Base-by-base conservation (phyloP, 2,888 invertebrate genomes). In the Cephus runcator region DNA sequence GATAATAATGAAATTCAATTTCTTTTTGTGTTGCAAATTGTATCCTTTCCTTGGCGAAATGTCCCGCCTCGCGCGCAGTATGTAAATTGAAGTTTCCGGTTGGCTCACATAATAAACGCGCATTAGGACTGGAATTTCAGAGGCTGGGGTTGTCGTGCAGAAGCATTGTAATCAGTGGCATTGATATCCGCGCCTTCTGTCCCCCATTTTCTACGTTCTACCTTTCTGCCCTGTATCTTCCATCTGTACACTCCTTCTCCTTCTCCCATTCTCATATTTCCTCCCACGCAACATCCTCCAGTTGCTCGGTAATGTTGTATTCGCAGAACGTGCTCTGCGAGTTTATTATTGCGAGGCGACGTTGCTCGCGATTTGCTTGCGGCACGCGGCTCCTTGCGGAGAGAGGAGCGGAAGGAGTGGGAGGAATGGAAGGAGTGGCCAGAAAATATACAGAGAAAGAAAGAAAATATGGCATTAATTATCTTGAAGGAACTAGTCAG, bases 11-110 rank as follows among this genome's bases (percentile, higher is more conserved):
- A 75, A 69, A 75, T 75, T 75, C 31, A 40, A 40, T 34, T 69
- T 75, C 40, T 68, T 68, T 56, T 69, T 80, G 77, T 77, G 79
- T 83, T 80, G 80, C 79, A 81, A 84, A 82, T 84, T 81, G 79
- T 79, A 79, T 80, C 78, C 75, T 76, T 77, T 71, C 75, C 77
- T 15, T 23, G 30, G 36, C 33, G 40, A 40, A 40, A 40, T 40
- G 40, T 40, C 75, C 75, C 76, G 33, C 73, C 30, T 69, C 77
- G 79, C 75, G 78, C 75, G 78, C 76, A 78, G 77, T 79, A 77
- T 82, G 81, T 80, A 83, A 85, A 85, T 80, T 85, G 78, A 78
- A 82, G 78, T 82, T 82, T 82, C 80, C 79, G 80, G 81, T 83
- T 82, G 83, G 81, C 80, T 78, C 81, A 77, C 79, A 77, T 81